Evolutionary conservation across 2,888 invertebrate genomes (phyloP), one percentile per base, ranked within the genome.

Genomic region (Diarsia rubi): DNA sequence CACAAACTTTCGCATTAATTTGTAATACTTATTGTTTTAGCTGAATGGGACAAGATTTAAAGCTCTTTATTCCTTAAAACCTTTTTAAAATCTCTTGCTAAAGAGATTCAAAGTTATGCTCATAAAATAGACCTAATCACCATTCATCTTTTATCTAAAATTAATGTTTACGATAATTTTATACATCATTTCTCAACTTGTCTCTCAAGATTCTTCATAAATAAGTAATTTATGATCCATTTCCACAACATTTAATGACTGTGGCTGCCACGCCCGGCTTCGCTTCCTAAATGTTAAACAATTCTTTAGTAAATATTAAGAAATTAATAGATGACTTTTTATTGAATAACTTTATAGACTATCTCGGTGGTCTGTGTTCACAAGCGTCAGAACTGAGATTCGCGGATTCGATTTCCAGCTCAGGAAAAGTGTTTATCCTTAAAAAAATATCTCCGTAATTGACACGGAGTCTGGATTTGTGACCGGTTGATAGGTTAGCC

Each of bases 291-390:
- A 81, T 75, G 64, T 75, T 42, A 79, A 79, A 62, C 27, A 8
- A 64, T 75, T 67, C 78, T 64, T 68, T 64, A 31, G 63, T 67
- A 67, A 66, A 63, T 24, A 77, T 82, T 64, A 68, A 2, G 70
- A 70, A 72, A 79, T 63, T 12, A 27, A 16, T 5, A 16, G 1
- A 42, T 47, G 12, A 3, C 19, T 16, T 49, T 45, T 45, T 27
- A 27, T 19, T 24, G 31, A 44, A 27, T 12, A 12, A 49, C 49
- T 45, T 45, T 16, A 16, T 45, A 37, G 37, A 37, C 37, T 37
- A 37, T 37, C 37, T 37, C 37, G 37, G 37, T 37, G 37, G 8
- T 37, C 37, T 37, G 37, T 37, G 37, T 6, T 8, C 37, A 37
- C 37, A 37, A 37, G 37, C 37, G 8, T 37, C 8, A 37, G 37